Evolutionary conservation across 2,797 vertebrate species (phyloP), one percentile per base, ranked within the genome.

Genomic region (Luscinia megarhynchos): DNA sequence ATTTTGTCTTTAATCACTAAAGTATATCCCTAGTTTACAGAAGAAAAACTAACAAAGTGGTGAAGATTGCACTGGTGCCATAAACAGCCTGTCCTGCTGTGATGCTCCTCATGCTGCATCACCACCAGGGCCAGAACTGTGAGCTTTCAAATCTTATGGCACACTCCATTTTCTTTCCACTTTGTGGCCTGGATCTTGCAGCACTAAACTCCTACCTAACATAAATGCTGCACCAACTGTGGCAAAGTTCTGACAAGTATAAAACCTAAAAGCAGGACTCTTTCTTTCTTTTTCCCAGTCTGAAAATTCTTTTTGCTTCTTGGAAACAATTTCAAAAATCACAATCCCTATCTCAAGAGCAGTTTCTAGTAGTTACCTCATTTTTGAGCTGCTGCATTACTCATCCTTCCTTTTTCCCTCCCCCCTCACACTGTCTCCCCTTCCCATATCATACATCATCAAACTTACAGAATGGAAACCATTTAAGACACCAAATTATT

Each of bases 401-500:
- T 87, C 43, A 69, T 66, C 32, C 29, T 66, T 69, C 43, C 10
- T 68, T 84, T 81, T n/a, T 83, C 15, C 32, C 26, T 76, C 10
- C 10, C 19, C 12, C 11, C 15, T 83, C 36, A 40, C 26, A 9
- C 32, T 11, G 3, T 50, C 40, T 90, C n/a, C 40, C 46, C 38
- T 59, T 89, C 68, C 58, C 43, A 34, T 73, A 73, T 75, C 72
- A 92, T 0, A 0, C 53, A 89, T 51, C 81, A 89, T 78, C 87
- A 86, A 62, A 87, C 91, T 91, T 84, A 84, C 26, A 55, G 84
- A 69, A 86, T 41, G 34, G 64, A 80, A 91, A 70, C 23, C 13
- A 59, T 78, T 95, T 87, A 94, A 93, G 32, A 29, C 23, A 86
- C 62, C 51, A 81, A 95, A 84, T 91, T 84, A 86, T 61, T 78